Percentiles rank a stretch among this genome's conserved stretches.
Evolutionary conservation across 2,113 vertebrate species (phyloP).

Genomic region (Mobula hypostoma): DNA sequence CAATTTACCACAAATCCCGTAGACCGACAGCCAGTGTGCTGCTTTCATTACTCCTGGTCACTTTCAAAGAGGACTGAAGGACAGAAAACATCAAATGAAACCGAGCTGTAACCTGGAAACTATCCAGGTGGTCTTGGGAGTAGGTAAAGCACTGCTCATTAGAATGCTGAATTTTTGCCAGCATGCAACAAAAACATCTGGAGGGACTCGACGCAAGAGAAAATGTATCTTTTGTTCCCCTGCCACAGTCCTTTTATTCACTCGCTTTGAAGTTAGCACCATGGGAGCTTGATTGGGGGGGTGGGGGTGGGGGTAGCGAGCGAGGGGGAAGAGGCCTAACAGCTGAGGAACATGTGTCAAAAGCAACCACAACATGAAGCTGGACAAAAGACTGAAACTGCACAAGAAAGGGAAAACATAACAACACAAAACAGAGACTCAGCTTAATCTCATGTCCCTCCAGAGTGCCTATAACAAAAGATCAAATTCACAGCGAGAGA

Average conservation of each 20-base stretch:
- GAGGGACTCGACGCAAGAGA: conserved; percentile 65
- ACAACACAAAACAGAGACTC: background rate
- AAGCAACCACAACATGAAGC: background rate
- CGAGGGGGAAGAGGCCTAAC: conserved; percentile 44
- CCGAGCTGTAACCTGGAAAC: background rate
- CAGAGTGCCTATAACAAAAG: background rate
- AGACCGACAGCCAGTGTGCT: background rate
- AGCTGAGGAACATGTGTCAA: conserved; percentile 50
- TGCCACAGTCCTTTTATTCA: conserved; percentile 54
- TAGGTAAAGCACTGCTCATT: conserved; percentile 37
- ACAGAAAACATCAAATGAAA: background rate
- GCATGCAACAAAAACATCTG: conserved; percentile 63
- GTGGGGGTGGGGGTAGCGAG: background rate
- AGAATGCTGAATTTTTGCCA: conserved; percentile 43
- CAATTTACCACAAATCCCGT: background rate
- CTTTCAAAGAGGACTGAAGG: background rate
- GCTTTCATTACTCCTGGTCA: background rate
- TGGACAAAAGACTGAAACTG: background rate
- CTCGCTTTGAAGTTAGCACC: conserved; percentile 58
- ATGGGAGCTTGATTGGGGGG: conserved; percentile 9
- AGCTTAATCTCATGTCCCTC: background rate
- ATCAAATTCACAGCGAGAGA: background rate
- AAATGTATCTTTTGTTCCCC: conserved; percentile 65
- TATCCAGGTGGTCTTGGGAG: conserved; percentile 43
- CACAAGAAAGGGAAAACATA: too few species aligned